Evolutionary conservation across 2,888 invertebrate genomes (phyloP), one percentile per base, ranked within the genome.

Genomic region (Scelioninae gen. 1): DNA sequence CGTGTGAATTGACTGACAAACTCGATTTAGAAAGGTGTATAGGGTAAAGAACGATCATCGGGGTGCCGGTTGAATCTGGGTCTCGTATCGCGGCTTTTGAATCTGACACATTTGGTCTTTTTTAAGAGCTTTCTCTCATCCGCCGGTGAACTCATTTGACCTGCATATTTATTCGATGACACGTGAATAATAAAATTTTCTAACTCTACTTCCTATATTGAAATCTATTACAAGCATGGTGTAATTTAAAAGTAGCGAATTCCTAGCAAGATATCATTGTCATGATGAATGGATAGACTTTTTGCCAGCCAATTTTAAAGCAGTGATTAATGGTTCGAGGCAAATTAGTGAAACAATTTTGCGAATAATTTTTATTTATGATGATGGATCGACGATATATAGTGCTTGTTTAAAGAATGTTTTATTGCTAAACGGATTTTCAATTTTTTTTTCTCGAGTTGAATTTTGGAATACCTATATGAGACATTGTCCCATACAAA

Each of bases 231-330:
- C n/a, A n/a, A n/a, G n/a, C n/a, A n/a, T n/a, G 55, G 5, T 34
- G 9, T 51, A 58, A 53, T 45, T 75, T 66, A 58, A 60, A 16
- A 47, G 29, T 75, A 75, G 56, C 66, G 47, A 56, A 56, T n/a
- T 62, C 63, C 38, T 40, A 23, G 53, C n/a, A 74, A 47, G 66
- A 75, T 38, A 23, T 47, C 31, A 43, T 53, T 10, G 32, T 45
- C 32, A n/a, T 55, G 40, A 32, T 43, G 5, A 40, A 55, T 45
- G 55, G 68, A 8, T 5, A 8, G 1, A 23, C 40, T 16, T 32
- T 55, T 13, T 58, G 31, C 15, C n/a, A n/a, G 11, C 23, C 29
- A 2, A 29, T 10, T 62, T 60, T 60, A 8, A n/a, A 13, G 11
- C 13, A 13, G 38, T 65, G 51, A 65, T 65, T 65, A 53, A 65